Conservation (phyloP, 2,797 vertebrate genomes). For the Gorsachius magnificus region DNA sequence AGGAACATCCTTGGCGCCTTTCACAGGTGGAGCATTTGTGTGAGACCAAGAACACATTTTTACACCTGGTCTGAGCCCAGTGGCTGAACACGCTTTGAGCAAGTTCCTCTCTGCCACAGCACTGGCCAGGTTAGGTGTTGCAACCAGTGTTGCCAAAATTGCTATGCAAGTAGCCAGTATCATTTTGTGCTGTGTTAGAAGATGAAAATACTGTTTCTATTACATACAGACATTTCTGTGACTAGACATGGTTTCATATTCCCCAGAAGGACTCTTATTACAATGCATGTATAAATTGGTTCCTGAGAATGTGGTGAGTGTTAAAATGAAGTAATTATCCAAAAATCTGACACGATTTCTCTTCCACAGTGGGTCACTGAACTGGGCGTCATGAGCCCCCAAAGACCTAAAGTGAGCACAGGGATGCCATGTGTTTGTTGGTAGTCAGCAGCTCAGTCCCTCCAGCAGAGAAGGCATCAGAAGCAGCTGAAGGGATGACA, state of each 20-base stretch:
- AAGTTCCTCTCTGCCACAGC: slow-evolving; percentile 15
- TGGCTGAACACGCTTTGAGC: neutral
- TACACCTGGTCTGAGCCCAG: neutral
- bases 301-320: neutral
- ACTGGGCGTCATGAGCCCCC: neutral
- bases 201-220: slow-evolving; percentile 31
- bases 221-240: neutral
- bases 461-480: neutral
- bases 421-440: neutral
- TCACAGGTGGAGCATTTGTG: neutral
- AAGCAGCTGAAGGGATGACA: neutral
- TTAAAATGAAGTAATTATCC: neutral
- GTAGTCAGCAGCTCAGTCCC: neutral
- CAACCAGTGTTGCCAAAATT: neutral
- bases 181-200: neutral
- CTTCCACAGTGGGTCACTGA: neutral
- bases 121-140: neutral
- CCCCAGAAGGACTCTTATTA: neutral
- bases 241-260: neutral
- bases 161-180: neutral
- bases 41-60: neutral
- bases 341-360: neutral
- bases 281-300: neutral
- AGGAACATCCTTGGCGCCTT: slow-evolving; percentile 48
- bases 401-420: neutral